Base-by-base conservation (phyloP, 2,797 vertebrate genomes). In the Onychomys torridus region DNA sequence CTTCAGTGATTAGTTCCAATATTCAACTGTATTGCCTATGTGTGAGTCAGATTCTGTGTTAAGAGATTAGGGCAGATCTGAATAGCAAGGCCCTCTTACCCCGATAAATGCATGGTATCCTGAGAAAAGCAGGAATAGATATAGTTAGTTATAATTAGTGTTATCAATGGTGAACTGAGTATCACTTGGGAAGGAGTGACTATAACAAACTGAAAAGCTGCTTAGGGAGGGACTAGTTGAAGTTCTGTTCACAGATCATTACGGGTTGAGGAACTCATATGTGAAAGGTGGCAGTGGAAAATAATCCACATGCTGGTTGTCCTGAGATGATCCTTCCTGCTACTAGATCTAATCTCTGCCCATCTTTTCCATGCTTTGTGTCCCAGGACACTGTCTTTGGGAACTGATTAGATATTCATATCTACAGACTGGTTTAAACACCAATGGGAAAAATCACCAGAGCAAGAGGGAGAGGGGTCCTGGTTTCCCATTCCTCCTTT, bases 61-160 rank as follows among this genome's bases (percentile, higher is more conserved):
- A 77, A 65, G 32, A 59, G 40, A 52, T 89, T 92, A 40, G 16
- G 84, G 76, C 75, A 90, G 43, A 78, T 6, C 75, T 95, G 84
- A 94, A 61, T 75, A 92, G 93, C 91, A 88, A 37, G 12, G n/a
- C 2, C 37, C n/a, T 85, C 52, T 85, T 34, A 9, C 27, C 43
- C 10, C 73, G 34, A 94, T 29, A 92, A 79, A 52, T 43, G 55
- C 10, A 76, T 93, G 14, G 63, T 13, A 16, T 78, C 49, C 82
- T 86, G 61, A 93, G 27, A n/a, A 89, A 86, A n/a, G 43, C 49
- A 91, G 59, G 23, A 40, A 94, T 34, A 95, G 86, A 92, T 90
- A 84, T 9, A 87, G 11, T 71, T 12, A 87, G 11, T 77, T 86
- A 85, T 5, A 82, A 77, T 75, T 49, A 71, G 19, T 77, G 63